phyloP scores from a whole-genome alignment of 2,888 invertebrate species.

The Entomobrya proxima region DNA sequence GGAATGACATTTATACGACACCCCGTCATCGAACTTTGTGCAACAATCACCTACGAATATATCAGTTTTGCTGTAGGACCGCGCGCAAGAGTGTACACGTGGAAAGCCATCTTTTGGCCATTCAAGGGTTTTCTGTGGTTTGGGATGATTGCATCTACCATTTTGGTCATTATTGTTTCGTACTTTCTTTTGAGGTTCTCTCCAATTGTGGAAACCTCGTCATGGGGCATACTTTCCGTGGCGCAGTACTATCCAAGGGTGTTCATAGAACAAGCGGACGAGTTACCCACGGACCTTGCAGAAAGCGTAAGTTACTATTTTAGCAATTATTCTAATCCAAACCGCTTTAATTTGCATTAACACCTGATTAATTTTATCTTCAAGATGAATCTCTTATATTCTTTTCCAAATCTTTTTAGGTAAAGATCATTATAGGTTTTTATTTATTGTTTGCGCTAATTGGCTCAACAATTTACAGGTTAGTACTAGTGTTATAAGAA shows the following conservation, averaged over 20 bases:
- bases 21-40: slow-evolving; percentile 18
- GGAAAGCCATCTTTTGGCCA: slow-evolving; percentile 49
- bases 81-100: background rate
- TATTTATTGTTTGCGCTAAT: slow-evolving; percentile 44
- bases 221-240: background rate
- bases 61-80: slow-evolving; percentile 46
- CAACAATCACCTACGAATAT: slow-evolving; percentile 37
- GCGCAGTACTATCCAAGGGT: slow-evolving; percentile 12
- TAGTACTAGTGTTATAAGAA: too few relatives aligned
- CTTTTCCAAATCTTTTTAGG: too few relatives aligned
- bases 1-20: slow-evolving; percentile 36
- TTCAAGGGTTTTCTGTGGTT: slow-evolving; percentile 13
- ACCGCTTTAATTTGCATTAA: too few relatives aligned
- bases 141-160: background rate
- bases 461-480: slow-evolving; percentile 52
- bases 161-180: background rate
- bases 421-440: slow-evolving; percentile 20
- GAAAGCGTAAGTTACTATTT: too few relatives aligned
- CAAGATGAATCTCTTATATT: too few relatives aligned
- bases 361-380: too few relatives aligned
- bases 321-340: too few relatives aligned
- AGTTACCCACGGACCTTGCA: background rate
- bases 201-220: background rate
- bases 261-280: slow-evolving; percentile 35
- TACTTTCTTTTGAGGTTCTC: background rate